Evolutionary conservation across 2,797 vertebrate species (phyloP).

Genomic region (Sebastes jordani): DNA sequence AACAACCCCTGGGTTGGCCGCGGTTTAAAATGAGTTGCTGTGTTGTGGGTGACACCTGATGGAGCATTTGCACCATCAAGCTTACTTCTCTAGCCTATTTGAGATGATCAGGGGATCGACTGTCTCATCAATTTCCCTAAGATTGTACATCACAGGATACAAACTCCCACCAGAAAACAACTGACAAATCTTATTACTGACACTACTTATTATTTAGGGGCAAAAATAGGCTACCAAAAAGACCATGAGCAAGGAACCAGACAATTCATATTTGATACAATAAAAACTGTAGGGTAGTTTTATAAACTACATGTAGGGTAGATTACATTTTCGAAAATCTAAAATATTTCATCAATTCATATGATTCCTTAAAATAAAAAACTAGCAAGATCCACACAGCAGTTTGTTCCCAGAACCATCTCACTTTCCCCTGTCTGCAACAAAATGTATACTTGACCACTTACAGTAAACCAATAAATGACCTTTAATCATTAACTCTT

Average conservation of each 20-base stretch:
- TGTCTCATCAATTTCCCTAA: not conserved
- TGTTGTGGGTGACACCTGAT: not conserved
- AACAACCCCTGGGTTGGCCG: not conserved
- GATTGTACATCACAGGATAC: not conserved
- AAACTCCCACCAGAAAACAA: not conserved
- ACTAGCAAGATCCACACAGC: not conserved
- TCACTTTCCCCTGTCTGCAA: not conserved
- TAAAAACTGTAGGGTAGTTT: not conserved
- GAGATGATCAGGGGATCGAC: slow-evolving; percentile 6
- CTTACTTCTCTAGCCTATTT: not conserved
- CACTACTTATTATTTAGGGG: not conserved
- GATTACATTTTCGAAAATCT: not conserved
- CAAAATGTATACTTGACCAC: not conserved
- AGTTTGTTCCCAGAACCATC: not conserved
- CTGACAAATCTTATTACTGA: not conserved
- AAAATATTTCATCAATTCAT: not conserved
- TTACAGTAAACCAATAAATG: not conserved
- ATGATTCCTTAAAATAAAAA: not conserved
- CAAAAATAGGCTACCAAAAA: not conserved
- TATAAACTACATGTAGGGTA: not conserved
- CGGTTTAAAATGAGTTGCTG: not conserved
- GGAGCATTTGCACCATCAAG: not conserved
- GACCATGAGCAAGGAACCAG: not conserved
- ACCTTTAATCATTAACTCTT: not conserved
- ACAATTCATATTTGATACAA: slow-evolving; percentile 1